Evolutionary conservation across 2,113 vertebrate species (phyloP).

Genomic region (Myrmophylax atrothorax): DNA sequence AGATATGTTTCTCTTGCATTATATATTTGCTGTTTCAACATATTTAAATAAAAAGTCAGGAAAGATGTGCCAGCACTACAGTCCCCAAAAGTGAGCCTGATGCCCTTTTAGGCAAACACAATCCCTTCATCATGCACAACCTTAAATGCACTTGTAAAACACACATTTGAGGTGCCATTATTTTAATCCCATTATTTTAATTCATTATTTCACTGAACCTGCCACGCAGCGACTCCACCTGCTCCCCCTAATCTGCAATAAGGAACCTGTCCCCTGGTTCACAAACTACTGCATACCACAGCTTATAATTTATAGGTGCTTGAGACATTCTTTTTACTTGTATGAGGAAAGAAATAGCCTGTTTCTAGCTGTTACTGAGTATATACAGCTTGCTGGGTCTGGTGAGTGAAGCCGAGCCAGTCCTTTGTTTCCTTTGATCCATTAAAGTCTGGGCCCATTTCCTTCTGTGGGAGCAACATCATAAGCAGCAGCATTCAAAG

Average conservation of each 20-base stretch:
- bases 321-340: background rate
- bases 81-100: background rate
- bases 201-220: background rate
- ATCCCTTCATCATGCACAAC: background rate
- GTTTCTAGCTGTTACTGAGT: conserved; percentile 8
- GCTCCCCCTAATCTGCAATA: background rate
- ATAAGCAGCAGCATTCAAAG: conserved; percentile 33
- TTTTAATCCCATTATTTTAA: no score
- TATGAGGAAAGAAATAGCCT: background rate
- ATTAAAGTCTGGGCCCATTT: background rate
- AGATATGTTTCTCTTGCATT: background rate
- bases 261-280: background rate
- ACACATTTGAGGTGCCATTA: background rate
- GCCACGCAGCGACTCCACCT: background rate
- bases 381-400: background rate
- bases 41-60: background rate
- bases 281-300: background rate
- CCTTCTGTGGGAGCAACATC: conserved; percentile 30
- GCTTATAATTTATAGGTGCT: background rate
- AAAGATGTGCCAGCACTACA: background rate
- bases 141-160: background rate
- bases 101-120: background rate
- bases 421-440: conserved; percentile 53
- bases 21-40: background rate
- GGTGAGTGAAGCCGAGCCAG: conserved; percentile 46